Evolutionary conservation across 2,797 vertebrate genomes (phyloP), one percentile per base, ranked within the genome.

Genomic region (Propithecus perrieri): DNA sequence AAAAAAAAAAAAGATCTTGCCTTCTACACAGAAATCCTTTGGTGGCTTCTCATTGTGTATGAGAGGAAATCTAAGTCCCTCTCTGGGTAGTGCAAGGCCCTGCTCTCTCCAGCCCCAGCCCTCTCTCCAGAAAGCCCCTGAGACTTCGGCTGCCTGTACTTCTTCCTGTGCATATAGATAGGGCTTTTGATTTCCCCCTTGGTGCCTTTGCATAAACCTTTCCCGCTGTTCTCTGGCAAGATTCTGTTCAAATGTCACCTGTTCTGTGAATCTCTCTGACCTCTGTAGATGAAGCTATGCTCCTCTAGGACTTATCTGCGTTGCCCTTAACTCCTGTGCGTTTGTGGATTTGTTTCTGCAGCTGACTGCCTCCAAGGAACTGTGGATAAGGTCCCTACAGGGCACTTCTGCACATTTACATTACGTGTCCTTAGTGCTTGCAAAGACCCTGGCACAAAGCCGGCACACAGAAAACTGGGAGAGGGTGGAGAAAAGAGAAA

Each of bases 251-350:
- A 50, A 28, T 1, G 0, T 75, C 26, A 43, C 22, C 63, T 15
- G 33, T 13, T 94, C 28, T 61, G 4, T 18, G 18, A 72, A 48
- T 14, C 46, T 76, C 20, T 79, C 63, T 48, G 69, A 26, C 50
- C 55, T 93, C 30, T 2, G 20, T 18, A 22, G 78, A 57, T 22
- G n/a, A 22, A 63, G 38, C 26, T 8, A 43, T 1, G 48, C 24
- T 63, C 15, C 71, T 22, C 43, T 35, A 4, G 10, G 83, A 65
- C 50, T 59, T 9, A 11, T 0, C 2, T 35, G 1, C 4, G 4
- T 1, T 12, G 13, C 11, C 0, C 12, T 67, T 38, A 28, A 0
- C 5, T 3, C 1, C 4, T 3, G 4, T 10, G 12, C 13, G 15
- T 20, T 63, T 8, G 12, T 9, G 28, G n/a, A 41, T 55, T 57